Percentiles rank a stretch among this genome's conserved stretches.
Evolutionary conservation across 2,113 vertebrate species (phyloP).

Genomic region (Arvicanthis niloticus): DNA sequence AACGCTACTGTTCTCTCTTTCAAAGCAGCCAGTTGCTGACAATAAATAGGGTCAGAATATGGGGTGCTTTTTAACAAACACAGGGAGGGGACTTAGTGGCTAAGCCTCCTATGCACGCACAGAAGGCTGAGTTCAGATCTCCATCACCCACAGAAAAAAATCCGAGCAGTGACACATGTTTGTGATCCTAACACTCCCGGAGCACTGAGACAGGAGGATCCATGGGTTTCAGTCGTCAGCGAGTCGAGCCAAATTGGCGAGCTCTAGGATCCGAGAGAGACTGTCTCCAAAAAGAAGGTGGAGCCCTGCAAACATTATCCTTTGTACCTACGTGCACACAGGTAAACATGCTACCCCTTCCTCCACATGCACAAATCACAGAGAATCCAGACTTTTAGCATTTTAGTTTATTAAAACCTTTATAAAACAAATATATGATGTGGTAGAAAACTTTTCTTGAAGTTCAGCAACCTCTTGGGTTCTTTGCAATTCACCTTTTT

Average conservation of each 20-base stretch:
- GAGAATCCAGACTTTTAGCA: background rate
- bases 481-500: background rate
- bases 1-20: background rate
- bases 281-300: background rate
- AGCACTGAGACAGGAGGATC: background rate
- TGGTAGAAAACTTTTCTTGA: constrained; percentile 13
- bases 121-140: background rate
- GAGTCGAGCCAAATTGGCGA: background rate
- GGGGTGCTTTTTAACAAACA: background rate
- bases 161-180: background rate
- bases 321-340: background rate
- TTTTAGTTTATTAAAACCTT: background rate
- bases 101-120: background rate
- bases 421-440: constrained; percentile 12
- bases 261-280: background rate
- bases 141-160: background rate
- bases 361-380: background rate
- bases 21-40: background rate
- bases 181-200: background rate
- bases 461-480: background rate
- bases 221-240: too few species aligned
- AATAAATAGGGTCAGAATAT: background rate
- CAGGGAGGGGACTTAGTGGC: background rate
- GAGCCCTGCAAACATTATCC: background rate
- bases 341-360: background rate